A percentile compares a stretch with the other conserved stretches of the same genome.
Evolutionary conservation across 2,113 vertebrate genomes (phyloP).

Genomic region (Vulpes ferrilata): DNA sequence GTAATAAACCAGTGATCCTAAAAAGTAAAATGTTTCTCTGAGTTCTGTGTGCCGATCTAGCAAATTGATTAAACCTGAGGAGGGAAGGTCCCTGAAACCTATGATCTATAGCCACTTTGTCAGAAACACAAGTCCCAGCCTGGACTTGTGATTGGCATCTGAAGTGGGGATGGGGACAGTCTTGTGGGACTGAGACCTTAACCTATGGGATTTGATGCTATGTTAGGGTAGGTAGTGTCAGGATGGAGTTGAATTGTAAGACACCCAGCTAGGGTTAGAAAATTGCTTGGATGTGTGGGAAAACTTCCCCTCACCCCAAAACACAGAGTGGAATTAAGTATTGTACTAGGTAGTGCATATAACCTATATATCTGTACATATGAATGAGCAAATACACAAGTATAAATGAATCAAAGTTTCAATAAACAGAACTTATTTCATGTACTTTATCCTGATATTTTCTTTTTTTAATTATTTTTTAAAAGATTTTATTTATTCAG

Average conservation of each 20-base stretch:
- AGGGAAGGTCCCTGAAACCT: background rate
- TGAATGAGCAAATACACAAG: background rate
- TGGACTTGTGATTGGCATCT: background rate
- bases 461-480: background rate
- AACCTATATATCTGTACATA: background rate
- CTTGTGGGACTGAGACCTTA: background rate
- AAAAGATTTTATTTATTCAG: too few species aligned
- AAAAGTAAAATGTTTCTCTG: background rate
- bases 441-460: background rate
- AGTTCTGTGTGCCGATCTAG: background rate
- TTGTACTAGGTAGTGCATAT: background rate
- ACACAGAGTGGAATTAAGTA: background rate
- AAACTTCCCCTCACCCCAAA: background rate
- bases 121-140: background rate
- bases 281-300: background rate
- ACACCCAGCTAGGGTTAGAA: background rate
- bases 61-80: background rate
- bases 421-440: background rate
- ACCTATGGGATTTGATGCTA: background rate
- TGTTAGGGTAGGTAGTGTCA: background rate
- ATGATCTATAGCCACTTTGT: background rate
- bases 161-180: background rate
- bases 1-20: background rate
- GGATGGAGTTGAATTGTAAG: background rate
- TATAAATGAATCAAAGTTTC: background rate